Base-by-base conservation (phyloP, 1,140 invertebrate species). In the Euborellia annulipes region DNA sequence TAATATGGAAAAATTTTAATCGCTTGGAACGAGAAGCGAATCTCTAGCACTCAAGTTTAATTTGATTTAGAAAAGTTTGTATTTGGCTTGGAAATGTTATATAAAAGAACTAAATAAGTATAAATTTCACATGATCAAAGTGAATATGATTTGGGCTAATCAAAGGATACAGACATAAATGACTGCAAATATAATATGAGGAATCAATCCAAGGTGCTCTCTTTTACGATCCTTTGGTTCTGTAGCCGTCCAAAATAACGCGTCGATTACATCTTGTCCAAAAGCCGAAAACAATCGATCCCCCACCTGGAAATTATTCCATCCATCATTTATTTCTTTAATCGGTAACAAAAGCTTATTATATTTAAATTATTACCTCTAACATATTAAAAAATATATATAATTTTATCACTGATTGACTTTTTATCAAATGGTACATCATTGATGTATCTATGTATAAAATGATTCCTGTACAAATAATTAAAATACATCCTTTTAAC, bases 331-430 rank as follows among this genome's bases (percentile, higher is more conserved):
- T n/a, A n/a, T n/a, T n/a, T n/a, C n/a, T n/a, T n/a, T n/a, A n/a
- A n/a, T n/a, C n/a, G n/a, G n/a, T n/a, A n/a, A n/a, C n/a, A n/a
- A n/a, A n/a, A n/a, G n/a, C n/a, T n/a, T n/a, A n/a, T n/a, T n/a
- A n/a, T n/a, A n/a, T n/a, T n/a, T n/a, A n/a, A n/a, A n/a, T n/a
- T n/a, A n/a, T 58, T 62, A 82, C 93, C 72, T 99, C 96, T 41
- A 99, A 67, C 91, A 99, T 98, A 67, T 98, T 99, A 62, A 93
- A 99, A 67, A 98, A 96, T 60, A 99, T 94, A 62, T 99, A 99
- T 39, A 99, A 67, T 62, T 99, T 99, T 59, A 99, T 97, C 40
- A 97, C 88, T 43, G 92, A 94, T 61, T 99, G 96, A 57, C 89
- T 94, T 63, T 98, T 92, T 20, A 99, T 94, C 51, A 97, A 70